phyloP scores from a whole-genome alignment of 2,888 invertebrate genomes.

The Actias luna region DNA sequence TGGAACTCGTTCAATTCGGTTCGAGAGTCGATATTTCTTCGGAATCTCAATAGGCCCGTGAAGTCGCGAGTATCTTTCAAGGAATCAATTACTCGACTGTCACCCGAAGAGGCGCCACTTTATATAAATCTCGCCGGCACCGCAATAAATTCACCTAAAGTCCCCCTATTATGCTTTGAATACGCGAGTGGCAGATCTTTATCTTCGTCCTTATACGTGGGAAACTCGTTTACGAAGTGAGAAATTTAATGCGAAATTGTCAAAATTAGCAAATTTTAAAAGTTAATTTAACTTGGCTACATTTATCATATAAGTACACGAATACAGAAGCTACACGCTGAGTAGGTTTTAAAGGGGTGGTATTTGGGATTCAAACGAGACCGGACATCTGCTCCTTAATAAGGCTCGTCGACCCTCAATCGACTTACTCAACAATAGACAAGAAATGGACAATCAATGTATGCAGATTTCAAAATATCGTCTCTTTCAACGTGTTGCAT shows the following conservation, averaged over 20 bases:
- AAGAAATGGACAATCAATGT: too few species aligned
- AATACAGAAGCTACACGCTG: not conserved
- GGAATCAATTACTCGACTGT: conserved; percentile 52
- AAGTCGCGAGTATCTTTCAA: conserved; percentile 26
- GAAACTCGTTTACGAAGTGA: conserved; percentile 12
- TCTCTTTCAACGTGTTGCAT: too few species aligned
- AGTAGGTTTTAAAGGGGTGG: not conserved
- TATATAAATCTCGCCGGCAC: conserved; percentile 41
- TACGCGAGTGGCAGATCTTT: conserved; percentile 28
- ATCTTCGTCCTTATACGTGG: conserved; percentile 27
- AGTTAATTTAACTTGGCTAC: not conserved
- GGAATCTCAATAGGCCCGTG: conserved; percentile 7
- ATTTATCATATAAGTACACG: not conserved
- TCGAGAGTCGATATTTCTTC: conserved; percentile 1
- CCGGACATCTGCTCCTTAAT: too few species aligned
- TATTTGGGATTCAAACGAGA: too few species aligned
- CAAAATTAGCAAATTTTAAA: not conserved
- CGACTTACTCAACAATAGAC: too few species aligned
- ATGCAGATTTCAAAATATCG: too few species aligned
- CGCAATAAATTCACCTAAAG: conserved; percentile 46
- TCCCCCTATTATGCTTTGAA: conserved; percentile 30
- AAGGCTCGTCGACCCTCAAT: too few species aligned
- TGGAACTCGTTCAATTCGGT: not conserved
- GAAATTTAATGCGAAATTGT: conserved; percentile 11
- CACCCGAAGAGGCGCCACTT: conserved; percentile 39